Percentiles rank a stretch among this genome's conserved stretches.
phyloP scores from a whole-genome alignment of 2,888 invertebrate species.

The Eilema sororculum region DNA sequence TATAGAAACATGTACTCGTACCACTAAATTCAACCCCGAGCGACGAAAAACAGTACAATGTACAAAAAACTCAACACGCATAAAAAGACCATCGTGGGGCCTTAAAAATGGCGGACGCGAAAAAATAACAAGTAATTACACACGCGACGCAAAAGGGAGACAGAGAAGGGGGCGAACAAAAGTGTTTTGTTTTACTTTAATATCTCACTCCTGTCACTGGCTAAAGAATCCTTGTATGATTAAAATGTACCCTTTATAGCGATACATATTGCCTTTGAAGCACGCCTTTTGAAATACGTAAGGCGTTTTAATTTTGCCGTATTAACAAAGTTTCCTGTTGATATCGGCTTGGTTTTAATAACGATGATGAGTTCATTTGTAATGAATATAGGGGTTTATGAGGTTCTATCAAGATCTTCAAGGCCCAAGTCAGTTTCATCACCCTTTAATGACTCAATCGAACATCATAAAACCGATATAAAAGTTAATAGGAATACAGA shows the following conservation, averaged over 20 bases:
- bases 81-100: constrained; percentile 39
- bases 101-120: constrained; percentile 52
- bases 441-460: background rate
- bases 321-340: background rate
- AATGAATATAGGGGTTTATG: background rate
- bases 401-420: too few relatives aligned
- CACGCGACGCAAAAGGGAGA: constrained; percentile 55
- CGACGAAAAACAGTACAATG: constrained; percentile 25
- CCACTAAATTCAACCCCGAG: constrained; percentile 6
- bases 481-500: background rate
- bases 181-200: constrained; percentile 77
- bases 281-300: constrained; percentile 15
- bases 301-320: constrained; percentile 18
- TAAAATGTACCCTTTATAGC: constrained; percentile 63
- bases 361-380: background rate
- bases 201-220: constrained; percentile 76
- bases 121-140: constrained; percentile 77
- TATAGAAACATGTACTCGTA: background rate
- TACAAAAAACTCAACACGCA: constrained; percentile 26
- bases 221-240: constrained; percentile 69
- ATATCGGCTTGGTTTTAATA: background rate
- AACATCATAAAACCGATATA: background rate
- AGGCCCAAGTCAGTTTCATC: too few relatives aligned
- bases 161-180: constrained; percentile 59
- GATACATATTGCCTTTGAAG: constrained; percentile 27